Evolutionary conservation across 2,888 invertebrate genomes (phyloP).

Genomic region (Shargacucullia verbasci): DNA sequence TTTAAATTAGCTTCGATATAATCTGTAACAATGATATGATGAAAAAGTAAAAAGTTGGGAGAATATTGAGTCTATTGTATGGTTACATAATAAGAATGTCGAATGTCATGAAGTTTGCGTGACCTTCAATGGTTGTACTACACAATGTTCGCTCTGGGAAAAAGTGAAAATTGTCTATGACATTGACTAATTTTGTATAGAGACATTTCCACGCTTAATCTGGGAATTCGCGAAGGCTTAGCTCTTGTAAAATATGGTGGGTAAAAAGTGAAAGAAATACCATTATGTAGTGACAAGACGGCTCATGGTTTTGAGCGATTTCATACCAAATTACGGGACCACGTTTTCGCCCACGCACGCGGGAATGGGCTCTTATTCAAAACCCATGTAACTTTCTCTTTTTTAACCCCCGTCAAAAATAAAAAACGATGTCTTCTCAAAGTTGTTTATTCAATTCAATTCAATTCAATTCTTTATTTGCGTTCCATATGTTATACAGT

Average conservation of each 20-base stretch:
- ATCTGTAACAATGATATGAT: slow-evolving; percentile 7
- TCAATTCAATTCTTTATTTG: too few species aligned
- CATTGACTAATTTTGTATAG: slow-evolving; percentile 39
- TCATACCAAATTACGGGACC: too few species aligned
- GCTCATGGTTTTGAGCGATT: too few species aligned
- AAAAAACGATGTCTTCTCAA: too few species aligned
- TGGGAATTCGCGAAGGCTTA: slow-evolving; percentile 18
- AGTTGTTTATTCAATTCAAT: too few species aligned
- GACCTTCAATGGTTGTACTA: slow-evolving; percentile 33
- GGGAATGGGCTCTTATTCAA: too few species aligned
- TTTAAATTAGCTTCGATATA: slow-evolving; percentile 23
- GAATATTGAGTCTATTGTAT: slow-evolving; percentile 21
- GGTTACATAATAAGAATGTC: slow-evolving; percentile 34
- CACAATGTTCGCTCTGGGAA: slow-evolving; percentile 33
- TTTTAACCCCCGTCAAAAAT: too few species aligned
- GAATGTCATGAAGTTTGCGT: slow-evolving; percentile 28
- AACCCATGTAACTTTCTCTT: too few species aligned
- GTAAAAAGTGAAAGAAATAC: neutral
- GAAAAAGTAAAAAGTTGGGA: slow-evolving; percentile 26
- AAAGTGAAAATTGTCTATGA: slow-evolving; percentile 49
- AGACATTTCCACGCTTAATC: slow-evolving; percentile 36
- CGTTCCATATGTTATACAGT: too few species aligned
- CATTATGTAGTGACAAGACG: neutral
- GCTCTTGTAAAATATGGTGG: slow-evolving; percentile 18
- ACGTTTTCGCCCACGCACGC: too few species aligned